These are phyloP conservation scores for Pheosia tremula DNA, from an alignment of 2,888 invertebrate species.

Conservation along the genomic window DNA sequence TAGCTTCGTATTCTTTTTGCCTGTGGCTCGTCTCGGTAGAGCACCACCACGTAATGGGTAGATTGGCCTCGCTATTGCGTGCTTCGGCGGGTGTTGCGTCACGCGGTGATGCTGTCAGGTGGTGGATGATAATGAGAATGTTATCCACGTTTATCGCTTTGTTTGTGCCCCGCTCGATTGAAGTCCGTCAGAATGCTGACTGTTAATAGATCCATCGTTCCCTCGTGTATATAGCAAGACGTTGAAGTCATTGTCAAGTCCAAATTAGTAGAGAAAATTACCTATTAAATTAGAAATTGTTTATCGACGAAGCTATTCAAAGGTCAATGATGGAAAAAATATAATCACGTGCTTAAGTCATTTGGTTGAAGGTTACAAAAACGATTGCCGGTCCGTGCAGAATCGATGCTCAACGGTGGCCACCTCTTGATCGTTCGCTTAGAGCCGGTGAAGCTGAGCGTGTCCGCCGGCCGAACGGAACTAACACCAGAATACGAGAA, in stretches of 20 bases:
- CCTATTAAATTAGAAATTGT: too few relatives aligned
- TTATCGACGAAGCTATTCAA: constrained; percentile 4
- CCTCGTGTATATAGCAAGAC: neutral
- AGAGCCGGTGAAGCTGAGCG: constrained; percentile 29
- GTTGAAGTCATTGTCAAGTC: neutral
- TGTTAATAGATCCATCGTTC: neutral
- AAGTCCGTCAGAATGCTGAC: constrained; percentile 12
- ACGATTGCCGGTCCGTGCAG: constrained; percentile 15
- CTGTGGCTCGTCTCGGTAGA: constrained; percentile 28
- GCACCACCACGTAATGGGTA: constrained; percentile 39
- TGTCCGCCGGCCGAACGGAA: constrained; percentile 19
- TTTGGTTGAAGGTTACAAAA: constrained; percentile 11
- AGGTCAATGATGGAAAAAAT: constrained; percentile 15
- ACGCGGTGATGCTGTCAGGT: constrained; percentile 38
- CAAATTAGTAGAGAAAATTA: neutral
- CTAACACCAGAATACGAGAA: constrained; percentile 21
- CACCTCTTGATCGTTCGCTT: constrained; percentile 40
- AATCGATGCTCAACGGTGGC: constrained; percentile 26
- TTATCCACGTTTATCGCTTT: constrained; percentile 33
- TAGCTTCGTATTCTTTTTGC: neutral
- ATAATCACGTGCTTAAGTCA: too few relatives aligned
- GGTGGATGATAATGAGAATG: constrained; percentile 34
- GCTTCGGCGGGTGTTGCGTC: constrained; percentile 48
- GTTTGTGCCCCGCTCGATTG: constrained; percentile 26
- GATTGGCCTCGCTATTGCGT: constrained; percentile 49